Evolutionary conservation across 2,888 invertebrate species (phyloP).

Genomic region (Ellobium chinense): DNA sequence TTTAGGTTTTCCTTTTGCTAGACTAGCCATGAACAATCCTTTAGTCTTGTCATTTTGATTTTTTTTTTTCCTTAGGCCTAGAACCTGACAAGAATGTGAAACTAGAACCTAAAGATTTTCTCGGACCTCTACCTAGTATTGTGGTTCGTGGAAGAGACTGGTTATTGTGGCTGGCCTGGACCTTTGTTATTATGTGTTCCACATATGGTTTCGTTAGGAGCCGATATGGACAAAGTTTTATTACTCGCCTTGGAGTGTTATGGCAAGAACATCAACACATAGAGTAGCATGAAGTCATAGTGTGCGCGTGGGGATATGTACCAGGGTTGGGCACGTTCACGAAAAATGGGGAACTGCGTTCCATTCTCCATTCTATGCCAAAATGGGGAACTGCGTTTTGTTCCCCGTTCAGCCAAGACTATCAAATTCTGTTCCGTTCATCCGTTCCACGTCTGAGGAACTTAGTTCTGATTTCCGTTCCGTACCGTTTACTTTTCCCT

Average conservation of each 20-base stretch:
- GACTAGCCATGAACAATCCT: too few relatives aligned
- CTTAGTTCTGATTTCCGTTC: too few relatives aligned
- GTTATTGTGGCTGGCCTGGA: conserved; percentile 90
- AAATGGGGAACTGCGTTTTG: too few relatives aligned
- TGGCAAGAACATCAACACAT: conserved; percentile 76
- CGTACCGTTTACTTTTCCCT: too few relatives aligned
- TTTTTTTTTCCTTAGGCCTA: conserved; percentile 58
- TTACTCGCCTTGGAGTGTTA: conserved; percentile 64
- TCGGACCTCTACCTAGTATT: conserved; percentile 89
- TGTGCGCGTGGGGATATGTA: too few relatives aligned
- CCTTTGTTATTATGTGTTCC: conserved; percentile 84
- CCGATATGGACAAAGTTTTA: conserved; percentile 67
- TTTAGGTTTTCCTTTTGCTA: too few relatives aligned
- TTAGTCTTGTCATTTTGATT: not conserved
- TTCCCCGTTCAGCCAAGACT: too few relatives aligned
- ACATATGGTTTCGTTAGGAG: conserved; percentile 67
- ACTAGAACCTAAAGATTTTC: conserved; percentile 68
- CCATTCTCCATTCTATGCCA: too few relatives aligned
- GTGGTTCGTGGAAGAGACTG: conserved; percentile 89
- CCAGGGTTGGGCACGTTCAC: too few relatives aligned
- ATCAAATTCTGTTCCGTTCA: too few relatives aligned
- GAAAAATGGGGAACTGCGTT: too few relatives aligned
- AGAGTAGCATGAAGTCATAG: conserved; percentile 62
- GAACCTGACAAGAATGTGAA: conserved; percentile 63
- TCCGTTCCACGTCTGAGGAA: too few relatives aligned